Evolutionary conservation across 1,140 invertebrate species (phyloP).

Genomic region (Zaprionus inermis): DNA sequence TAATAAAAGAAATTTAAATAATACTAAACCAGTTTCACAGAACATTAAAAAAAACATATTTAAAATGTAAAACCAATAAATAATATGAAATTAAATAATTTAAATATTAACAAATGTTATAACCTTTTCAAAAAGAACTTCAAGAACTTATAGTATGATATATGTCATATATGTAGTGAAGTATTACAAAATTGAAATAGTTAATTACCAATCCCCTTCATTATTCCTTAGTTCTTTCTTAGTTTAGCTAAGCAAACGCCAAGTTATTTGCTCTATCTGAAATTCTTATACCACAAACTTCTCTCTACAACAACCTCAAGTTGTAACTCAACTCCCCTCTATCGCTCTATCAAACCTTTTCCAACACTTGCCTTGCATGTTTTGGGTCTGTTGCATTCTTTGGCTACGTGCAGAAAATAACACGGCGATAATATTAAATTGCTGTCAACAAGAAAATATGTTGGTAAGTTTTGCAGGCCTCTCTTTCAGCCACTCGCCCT

Average conservation of each 20-base stretch:
- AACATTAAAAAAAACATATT: too few relatives aligned
- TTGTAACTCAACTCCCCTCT: neutral
- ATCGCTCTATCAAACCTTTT: neutral
- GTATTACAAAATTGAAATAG: too few relatives aligned
- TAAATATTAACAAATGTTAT: neutral
- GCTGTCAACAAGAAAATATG: slow-evolving; percentile 80
- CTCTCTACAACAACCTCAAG: neutral
- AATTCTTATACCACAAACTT: neutral
- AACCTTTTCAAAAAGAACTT: too few relatives aligned
- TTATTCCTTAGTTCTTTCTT: neutral
- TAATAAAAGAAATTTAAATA: too few relatives aligned
- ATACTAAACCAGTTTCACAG: too few relatives aligned
- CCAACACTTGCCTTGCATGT: slow-evolving; percentile 48
- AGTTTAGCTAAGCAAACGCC: neutral
- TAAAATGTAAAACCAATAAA: too few relatives aligned
- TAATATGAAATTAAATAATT: too few relatives aligned
- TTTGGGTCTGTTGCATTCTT: slow-evolving; percentile 40
- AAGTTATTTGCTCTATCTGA: neutral
- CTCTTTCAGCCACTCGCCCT: neutral
- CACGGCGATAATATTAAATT: slow-evolving; percentile 80
- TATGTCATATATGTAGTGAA: neutral
- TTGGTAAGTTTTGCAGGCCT: slow-evolving; percentile 66
- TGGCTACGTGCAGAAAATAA: slow-evolving; percentile 75
- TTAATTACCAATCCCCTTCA: accelerated
- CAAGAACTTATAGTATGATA: too few relatives aligned